Evolutionary conservation across 2,888 invertebrate genomes (phyloP).

Genomic region (Acanthococcus lagerstroemiae): DNA sequence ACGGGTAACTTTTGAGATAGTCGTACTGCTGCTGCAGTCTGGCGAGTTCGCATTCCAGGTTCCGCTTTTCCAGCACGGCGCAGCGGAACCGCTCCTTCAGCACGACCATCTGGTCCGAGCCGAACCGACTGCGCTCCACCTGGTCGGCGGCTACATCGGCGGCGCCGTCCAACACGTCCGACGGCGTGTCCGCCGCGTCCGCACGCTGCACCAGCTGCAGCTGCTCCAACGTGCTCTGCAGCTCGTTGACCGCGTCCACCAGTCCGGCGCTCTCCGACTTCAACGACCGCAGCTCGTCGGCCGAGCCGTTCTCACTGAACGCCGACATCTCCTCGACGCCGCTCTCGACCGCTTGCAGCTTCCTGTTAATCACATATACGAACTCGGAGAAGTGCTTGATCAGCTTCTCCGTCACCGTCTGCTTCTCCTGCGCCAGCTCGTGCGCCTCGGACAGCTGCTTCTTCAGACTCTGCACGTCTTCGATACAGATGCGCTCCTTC

Average conservation of each 20-base stretch:
- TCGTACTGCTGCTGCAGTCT: constrained; percentile 50
- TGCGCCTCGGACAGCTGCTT: constrained; percentile 24
- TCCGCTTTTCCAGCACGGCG: constrained; percentile 48
- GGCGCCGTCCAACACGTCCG: not conserved
- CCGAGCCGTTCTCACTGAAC: not conserved
- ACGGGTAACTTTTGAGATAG: constrained; percentile 29
- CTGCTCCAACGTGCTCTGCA: constrained; percentile 1
- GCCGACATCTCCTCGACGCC: not conserved
- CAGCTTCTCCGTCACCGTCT: constrained; percentile 10
- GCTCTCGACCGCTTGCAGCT: constrained; percentile 4
- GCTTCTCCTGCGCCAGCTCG: constrained; percentile 20
- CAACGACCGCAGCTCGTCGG: constrained; percentile 2
- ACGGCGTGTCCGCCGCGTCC: not conserved
- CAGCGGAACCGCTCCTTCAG: constrained; percentile 2
- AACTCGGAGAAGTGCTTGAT: constrained; percentile 12
- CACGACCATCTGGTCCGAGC: not conserved
- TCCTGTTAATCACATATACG: constrained; percentile 1
- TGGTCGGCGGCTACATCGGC: not conserved
- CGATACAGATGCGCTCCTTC: constrained; percentile 10
- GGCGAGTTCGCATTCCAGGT: constrained; percentile 52
- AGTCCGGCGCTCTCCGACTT: constrained; percentile 7
- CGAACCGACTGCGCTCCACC: not conserved
- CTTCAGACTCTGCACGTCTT: constrained; percentile 23
- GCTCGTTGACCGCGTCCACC: constrained; percentile 8
- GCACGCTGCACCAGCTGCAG: not conserved